These are phyloP conservation scores for Larimichthys polyactis DNA, from an alignment of 2,113 vertebrate genomes.

Conservation along the genomic window DNA sequence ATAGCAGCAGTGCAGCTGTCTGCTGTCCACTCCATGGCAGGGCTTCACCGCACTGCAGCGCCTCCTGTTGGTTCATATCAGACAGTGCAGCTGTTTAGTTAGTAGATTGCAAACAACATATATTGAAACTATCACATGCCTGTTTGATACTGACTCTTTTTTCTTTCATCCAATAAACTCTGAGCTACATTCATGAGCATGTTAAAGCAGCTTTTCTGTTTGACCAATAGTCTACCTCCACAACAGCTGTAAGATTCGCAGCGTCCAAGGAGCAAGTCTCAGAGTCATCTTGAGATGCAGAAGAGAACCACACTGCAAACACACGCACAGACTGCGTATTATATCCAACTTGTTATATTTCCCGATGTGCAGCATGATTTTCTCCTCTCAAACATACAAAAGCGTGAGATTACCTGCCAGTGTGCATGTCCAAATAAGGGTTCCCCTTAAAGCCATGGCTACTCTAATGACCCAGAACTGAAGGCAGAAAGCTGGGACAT, in stretches of 20 bases:
- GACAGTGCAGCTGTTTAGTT: not conserved
- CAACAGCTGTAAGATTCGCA: not conserved
- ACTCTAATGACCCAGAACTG: not conserved
- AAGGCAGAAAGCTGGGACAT: not conserved
- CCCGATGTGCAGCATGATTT: not conserved
- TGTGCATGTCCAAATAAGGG: conserved; percentile 14
- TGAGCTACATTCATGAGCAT: not conserved
- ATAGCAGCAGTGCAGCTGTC: conserved; percentile 31
- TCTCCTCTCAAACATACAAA: not conserved
- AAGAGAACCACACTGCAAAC: conserved; percentile 30
- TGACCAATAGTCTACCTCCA: conserved; percentile 31
- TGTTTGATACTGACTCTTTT: too few species aligned
- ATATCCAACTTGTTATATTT: not conserved
- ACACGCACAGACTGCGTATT: not conserved
- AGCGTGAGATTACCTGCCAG: conserved; percentile 49
- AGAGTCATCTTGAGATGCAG: not conserved
- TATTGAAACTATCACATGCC: not conserved
- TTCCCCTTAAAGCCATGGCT: conserved; percentile 22
- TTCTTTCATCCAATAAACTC: too few species aligned
- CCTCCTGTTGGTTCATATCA: conserved; percentile 47
- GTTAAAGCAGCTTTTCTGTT: not conserved
- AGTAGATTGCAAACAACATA: not conserved
- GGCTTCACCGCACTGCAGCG: conserved; percentile 4
- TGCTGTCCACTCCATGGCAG: not conserved
- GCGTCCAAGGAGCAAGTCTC: not conserved